phyloP scores from a whole-genome alignment of 2,888 invertebrate species.

The Caenorhabditis sulstoni region DNA sequence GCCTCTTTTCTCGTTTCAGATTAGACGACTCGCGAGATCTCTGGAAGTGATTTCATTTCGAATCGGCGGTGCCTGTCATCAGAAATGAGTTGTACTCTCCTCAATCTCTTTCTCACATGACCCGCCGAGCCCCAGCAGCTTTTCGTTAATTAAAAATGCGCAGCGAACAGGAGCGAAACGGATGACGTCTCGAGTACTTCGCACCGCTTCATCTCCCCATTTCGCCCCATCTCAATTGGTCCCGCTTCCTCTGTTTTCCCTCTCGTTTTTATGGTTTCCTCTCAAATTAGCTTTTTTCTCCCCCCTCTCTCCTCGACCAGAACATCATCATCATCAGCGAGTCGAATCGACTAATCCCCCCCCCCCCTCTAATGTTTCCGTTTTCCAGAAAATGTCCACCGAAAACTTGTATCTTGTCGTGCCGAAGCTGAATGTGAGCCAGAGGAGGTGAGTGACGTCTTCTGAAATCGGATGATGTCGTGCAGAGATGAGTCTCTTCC shows the following conservation, averaged over 20 bases:
- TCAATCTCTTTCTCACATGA: slow-evolving; percentile 13
- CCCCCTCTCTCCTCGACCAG: slow-evolving; percentile 7
- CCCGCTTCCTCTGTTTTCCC: slow-evolving; percentile 10
- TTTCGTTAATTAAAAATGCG: slow-evolving; percentile 26
- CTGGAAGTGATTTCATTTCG: no score
- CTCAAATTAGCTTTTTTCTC: slow-evolving; percentile 4
- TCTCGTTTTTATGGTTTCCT: slow-evolving; percentile 20
- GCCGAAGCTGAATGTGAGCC: slow-evolving; percentile 37
- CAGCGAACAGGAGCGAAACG: slow-evolving; percentile 1
- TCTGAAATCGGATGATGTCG: not conserved
- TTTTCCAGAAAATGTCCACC: slow-evolving; percentile 41
- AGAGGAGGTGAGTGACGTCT: slow-evolving; percentile 35
- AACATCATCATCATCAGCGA: slow-evolving; percentile 6
- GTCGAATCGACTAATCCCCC: slow-evolving; percentile 6
- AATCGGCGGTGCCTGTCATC: no score
- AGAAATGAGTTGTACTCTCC: not conserved
- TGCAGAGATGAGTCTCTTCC: not conserved
- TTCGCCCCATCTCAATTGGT: not conserved
- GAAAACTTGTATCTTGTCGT: slow-evolving; percentile 43
- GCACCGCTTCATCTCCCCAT: slow-evolving; percentile 1
- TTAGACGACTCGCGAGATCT: slow-evolving; percentile 1
- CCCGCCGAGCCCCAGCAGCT: not conserved
- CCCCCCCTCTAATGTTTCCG: slow-evolving; percentile 9
- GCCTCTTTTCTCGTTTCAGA: not conserved
- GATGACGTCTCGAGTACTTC: slow-evolving; percentile 13